Evolutionary conservation across 2,888 invertebrate species (phyloP), one percentile per base, ranked within the genome.

Genomic region (Drosophila flavopinicola): DNA sequence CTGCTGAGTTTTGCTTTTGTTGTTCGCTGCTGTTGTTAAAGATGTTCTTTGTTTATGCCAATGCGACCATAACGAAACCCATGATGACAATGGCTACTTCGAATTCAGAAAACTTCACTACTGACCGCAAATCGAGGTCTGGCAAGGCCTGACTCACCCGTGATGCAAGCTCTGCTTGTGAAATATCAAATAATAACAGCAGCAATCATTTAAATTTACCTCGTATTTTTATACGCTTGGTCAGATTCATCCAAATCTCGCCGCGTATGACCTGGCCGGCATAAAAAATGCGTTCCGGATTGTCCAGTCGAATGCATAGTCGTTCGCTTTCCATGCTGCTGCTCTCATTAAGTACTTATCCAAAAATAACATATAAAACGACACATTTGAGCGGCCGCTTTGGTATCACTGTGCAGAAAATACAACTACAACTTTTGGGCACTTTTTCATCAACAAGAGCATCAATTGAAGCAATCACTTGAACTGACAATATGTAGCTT

Each of bases 191-290:
- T 17, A 63, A 42, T 39, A 47, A 45, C 33, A 33, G 25, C 1
- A 54, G 41, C 10, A 52, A 23, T 11, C 3, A 17, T n/a, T n/a
- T 37, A 20, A 51, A 83, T 88, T 88, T 88, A 91, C 91, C 91
- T 66, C 90, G 85, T 52, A 91, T 90, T 80, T 90, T 91, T 0
- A 89, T 88, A 53, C 90, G 90, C 69, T 91, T 91, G 44, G 75
- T 80, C n/a, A 90, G 67, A 72, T 90, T 90, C 69, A 91, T 79
- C 78, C 88, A 89, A 53, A 91, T 90, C 66, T 90, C 87, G 23
- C 91, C 91, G 44, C 85, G 87, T 45, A 91, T 90, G 15, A 85
- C 78, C 61, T 91, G 89, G 41, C 91, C 91, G 56, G 88, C 90
- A 71, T 85, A 88, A 49, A 90, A 91, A 6, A 88, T 84, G 29